Conservation (phyloP, 37 sponge, comb jelly and placozoan genomes). For the Amphimedon queenslandica region DNA sequence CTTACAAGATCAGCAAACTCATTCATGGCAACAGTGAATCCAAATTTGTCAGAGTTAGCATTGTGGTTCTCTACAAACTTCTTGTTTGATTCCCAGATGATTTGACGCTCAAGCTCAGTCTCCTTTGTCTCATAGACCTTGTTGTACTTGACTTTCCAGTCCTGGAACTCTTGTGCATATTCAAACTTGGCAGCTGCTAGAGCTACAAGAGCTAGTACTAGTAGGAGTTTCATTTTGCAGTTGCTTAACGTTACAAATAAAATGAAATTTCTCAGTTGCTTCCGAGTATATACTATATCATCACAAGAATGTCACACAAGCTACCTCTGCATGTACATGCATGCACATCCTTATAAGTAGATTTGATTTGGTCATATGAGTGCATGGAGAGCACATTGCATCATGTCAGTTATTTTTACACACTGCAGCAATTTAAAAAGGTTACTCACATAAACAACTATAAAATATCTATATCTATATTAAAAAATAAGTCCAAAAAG, state of each 20-base stretch:
- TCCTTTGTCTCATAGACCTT: constrained; percentile 27
- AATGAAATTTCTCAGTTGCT: no score
- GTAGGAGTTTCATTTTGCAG: neutral
- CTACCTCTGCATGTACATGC: neutral
- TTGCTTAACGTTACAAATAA: no score
- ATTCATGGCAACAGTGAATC: constrained; percentile 69
- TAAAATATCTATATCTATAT: no score
- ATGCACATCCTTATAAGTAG: neutral
- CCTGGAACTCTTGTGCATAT: constrained; percentile 54
- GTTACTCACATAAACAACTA: no score
- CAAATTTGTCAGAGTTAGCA: constrained; percentile 41
- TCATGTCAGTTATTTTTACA: no score
- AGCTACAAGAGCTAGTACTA: neutral
- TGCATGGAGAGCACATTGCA: no score
- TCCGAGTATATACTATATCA: neutral
- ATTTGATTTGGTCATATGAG: neutral
- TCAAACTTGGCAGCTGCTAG: constrained; percentile 22
- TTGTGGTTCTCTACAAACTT: constrained; percentile 69
- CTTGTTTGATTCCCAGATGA: constrained; percentile 58
- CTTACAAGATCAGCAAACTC: constrained; percentile 69
- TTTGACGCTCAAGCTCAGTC: constrained; percentile 39
- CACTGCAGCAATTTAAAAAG: no score
- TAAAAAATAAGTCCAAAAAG: no score
- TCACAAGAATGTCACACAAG: no score
- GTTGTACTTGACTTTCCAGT: constrained; percentile 45